Evolutionary conservation across 2,797 vertebrate species (phyloP), one percentile per base, ranked within the genome.

Genomic region (Danio aesculapii): DNA sequence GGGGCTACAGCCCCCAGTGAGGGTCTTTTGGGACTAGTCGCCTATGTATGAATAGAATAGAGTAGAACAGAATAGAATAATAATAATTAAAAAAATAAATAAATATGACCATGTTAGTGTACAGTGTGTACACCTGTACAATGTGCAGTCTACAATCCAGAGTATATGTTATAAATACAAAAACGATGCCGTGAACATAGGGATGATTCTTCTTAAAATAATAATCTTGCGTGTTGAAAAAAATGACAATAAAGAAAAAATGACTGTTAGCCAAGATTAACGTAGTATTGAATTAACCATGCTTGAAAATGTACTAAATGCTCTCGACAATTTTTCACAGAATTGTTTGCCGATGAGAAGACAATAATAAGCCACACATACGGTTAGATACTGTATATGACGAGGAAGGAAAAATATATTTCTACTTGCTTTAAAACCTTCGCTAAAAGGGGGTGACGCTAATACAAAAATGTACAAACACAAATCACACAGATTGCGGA

Each of bases 1-100:
- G 93, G 96, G 46, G 92, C 91, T 2, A 94, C 88, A 39, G 93
- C 94, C 68, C 94, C 94, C 77, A 95, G 84, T 52, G 94, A 89
- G 6, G 95, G 82, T 87, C 97, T 96, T 92, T 95, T 96, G 72
- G 94, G 94, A 88, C 86, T 93, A 83, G 95, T 95, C 55, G 97
- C 96, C 96, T 98, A 81, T 19, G 47, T 30, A 50, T n/a, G 53
- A 7, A 79, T 10, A 49, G n/a, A 16, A 4, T 1, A 30, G 13
- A n/a, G 30, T 10, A 13, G 7, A 12, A 17, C n/a, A 50, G 66
- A 71, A 17, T 6, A 68, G 6, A 12, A 14, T 47, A 64, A 10
- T n/a, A 46, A 6, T 3, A 67, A 9, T 10, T 11, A 58, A 58
- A 58, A 30, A 30, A 30, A 30, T 30, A 3, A 30, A 30, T 30